Evolutionary conservation across 2,113 vertebrate genomes (phyloP), one percentile per base, ranked within the genome.

Genomic region (Phycodurus eques): DNA sequence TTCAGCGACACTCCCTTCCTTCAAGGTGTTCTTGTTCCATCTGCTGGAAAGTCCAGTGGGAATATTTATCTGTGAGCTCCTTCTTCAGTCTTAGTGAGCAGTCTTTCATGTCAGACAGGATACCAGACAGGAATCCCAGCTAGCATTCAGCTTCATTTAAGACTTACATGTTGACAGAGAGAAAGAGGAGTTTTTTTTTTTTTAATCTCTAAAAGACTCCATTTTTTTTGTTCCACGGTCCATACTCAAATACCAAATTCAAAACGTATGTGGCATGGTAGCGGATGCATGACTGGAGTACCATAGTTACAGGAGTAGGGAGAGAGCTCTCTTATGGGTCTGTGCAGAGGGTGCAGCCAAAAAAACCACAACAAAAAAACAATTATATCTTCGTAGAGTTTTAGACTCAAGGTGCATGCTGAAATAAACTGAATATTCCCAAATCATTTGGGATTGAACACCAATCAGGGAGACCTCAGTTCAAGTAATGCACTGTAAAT

Each of bases 51-150:
- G 86, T 91, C 90, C 89, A 11, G 77, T 61, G 89, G 91, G 91
- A 89, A 91, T 92, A 86, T 76, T 85, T 84, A 80, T 79, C 86
- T 89, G 76, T 87, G 81, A 88, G 87, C 86, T 85, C 72, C 73
- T 79, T 85, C 77, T 75, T 79, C 83, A 81, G 83, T 86, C 86
- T 76, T 82, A 82, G 89, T 67, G 56, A 89, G 84, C 81, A 76
- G 87, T 80, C 90, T 92, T 92, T 93, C 90, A 93, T 91, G 90
- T 93, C 87, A 89, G 85, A 87, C 90, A 90, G 88, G 84, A 90
- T 88, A 84, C 78, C 85, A 90, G 88, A 88, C 90, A 91, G 90
- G 89, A 89, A 89, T 91, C 87, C 90, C 85, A 88, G 84, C 86
- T 87, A 88, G 85, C 82, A 80, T 75, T 87, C 87, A 68, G 82